Base-by-base conservation (phyloP, 2,797 vertebrate species). In the Gymnopithys bicolor region DNA sequence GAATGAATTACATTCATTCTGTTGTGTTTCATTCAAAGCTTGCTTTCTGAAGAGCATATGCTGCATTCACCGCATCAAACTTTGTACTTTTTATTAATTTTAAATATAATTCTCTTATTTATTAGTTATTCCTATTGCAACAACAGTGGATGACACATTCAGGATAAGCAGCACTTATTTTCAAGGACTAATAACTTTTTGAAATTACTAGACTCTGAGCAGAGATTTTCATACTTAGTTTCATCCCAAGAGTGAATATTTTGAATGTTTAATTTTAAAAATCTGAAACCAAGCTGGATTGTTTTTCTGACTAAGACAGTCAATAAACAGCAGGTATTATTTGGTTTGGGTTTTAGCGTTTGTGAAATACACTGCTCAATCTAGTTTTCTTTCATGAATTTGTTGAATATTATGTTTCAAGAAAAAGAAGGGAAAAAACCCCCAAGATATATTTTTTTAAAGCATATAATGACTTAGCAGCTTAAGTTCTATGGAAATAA, bases 231-330 rank as follows among this genome's bases (percentile, higher is more conserved):
- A 52, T 86, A 64, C 14, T 58, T 93, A 53, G 37, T 92, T 90
- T 95, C 74, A 52, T 91, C 45, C 15, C 33, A 75, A 45, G 39
- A 30, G 24, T 85, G 59, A 92, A 66, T 87, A 41, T 95, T 91
- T 94, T 88, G 6, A 19, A 89, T 46, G 12, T 75, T 69, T 92
- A 75, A 83, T 75, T 95, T 58, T 60, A 86, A 94, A 94, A 93
- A 91, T 90, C 58, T 63, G 24, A 86, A 92, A 22, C 63, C 12
- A 46, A 84, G 41, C 17, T 59, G 56, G 48, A 66, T 83, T 94
- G 59, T 58, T 90, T 91, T 96, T 94, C 33, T 49, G 51, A 46
- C 30, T 59, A 78, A 82, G 23, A 32, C 51, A 48, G 58, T 77
- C 30, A 73, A 63, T 39, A 81, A 67, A 69, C 28, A 15, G 19